A percentile compares a stretch with the other conserved stretches of the same genome.
These are phyloP conservation scores for Nyctibius bracteatus DNA, from an alignment of 2,113 vertebrate genomes.

Conservation along the genomic window DNA sequence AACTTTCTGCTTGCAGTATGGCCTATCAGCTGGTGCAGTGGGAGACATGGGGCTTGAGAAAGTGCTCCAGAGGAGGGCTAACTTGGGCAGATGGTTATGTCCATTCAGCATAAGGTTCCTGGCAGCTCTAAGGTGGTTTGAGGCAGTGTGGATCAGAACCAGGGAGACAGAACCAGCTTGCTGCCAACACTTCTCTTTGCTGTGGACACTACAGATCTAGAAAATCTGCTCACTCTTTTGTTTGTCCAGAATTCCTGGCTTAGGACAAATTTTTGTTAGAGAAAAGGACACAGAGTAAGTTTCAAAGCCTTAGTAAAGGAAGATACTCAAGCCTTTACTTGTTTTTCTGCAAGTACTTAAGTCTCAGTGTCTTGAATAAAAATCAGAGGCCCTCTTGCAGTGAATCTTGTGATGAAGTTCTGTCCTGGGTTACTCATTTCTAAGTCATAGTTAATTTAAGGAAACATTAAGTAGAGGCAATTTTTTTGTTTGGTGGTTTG, in stretches of 20 bases:
- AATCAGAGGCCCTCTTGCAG: background rate
- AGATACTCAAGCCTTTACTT: background rate
- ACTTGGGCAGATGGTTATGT: background rate
- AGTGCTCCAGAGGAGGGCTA: background rate
- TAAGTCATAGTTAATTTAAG: background rate
- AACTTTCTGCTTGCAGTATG: background rate
- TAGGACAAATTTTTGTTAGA: background rate
- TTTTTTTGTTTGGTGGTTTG: background rate
- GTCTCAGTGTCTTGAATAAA: background rate
- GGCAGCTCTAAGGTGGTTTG: background rate
- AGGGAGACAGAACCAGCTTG: background rate
- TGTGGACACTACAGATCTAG: background rate
- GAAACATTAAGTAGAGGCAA: background rate
- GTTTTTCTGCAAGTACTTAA: background rate
- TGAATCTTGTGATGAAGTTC: background rate
- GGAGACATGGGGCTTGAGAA: background rate
- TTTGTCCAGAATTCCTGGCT: background rate
- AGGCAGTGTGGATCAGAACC: background rate
- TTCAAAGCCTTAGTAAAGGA: background rate
- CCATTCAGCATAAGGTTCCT: background rate
- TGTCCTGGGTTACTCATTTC: background rate
- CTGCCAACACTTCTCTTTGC: background rate
- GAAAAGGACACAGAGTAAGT: background rate
- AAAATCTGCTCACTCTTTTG: background rate
- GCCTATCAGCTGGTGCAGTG: rapidly evolving